These are phyloP conservation scores for Python bivittatus DNA, from an alignment of 2,113 vertebrate genomes.

Conservation along the genomic window DNA sequence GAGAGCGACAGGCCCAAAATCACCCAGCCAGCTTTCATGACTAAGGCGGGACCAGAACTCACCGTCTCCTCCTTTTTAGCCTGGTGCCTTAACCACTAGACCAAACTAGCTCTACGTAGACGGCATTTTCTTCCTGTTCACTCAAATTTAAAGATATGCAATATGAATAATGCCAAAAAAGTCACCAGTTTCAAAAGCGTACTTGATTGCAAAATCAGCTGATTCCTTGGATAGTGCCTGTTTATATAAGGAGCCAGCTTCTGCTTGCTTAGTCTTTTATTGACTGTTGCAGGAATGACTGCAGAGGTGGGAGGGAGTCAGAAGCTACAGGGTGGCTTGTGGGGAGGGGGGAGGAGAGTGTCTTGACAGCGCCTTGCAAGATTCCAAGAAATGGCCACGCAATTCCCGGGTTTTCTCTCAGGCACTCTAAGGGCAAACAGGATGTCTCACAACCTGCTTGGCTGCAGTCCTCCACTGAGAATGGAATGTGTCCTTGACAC, in stretches of 20 bases:
- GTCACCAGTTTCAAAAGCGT: background rate
- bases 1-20: no score
- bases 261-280: conserved; percentile 53
- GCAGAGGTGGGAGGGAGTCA: background rate
- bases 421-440: conserved; percentile 1
- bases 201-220: background rate
- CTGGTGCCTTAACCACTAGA: no score
- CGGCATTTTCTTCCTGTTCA: background rate
- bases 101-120: no score
- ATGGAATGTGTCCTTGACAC: conserved; percentile 55
- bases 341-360: conserved; percentile 21
- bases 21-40: no score
- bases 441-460: conserved; percentile 44
- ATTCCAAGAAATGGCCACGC: conserved; percentile 40
- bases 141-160: background rate
- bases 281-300: conserved; percentile 37
- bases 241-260: conserved; percentile 38
- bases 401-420: conserved; percentile 32
- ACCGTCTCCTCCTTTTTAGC: no score
- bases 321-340: background rate
- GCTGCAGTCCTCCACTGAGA: conserved; percentile 45
- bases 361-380: conserved; percentile 30
- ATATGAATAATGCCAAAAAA: background rate
- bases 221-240: conserved; percentile 36
- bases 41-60: no score